phyloP scores from a whole-genome alignment of 2,797 vertebrate genomes.

The Nannoperca obscura region DNA sequence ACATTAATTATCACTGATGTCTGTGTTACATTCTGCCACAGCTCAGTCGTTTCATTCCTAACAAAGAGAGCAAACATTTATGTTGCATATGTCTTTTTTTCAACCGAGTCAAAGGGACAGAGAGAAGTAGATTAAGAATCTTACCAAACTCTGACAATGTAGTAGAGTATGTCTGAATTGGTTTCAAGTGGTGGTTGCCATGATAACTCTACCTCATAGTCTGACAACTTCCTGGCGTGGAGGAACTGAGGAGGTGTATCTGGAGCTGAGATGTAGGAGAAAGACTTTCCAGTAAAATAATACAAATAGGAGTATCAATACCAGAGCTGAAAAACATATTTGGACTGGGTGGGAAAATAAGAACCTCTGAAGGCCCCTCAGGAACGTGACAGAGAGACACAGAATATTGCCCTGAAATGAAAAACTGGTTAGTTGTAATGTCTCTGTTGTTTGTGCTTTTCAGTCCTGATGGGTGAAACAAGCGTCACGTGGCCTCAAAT shows the following conservation, averaged over 20 bases:
- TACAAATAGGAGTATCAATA: constrained; percentile 24
- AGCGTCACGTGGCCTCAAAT: constrained; percentile 16
- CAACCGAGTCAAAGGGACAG: background rate
- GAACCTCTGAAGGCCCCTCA: constrained; percentile 17
- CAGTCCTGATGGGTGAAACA: constrained; percentile 2
- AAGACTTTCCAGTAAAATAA: constrained; percentile 69
- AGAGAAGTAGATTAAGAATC: constrained; percentile 57
- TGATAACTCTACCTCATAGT: constrained; percentile 92
- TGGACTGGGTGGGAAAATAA: constrained; percentile 3
- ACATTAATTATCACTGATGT: constrained; percentile 89
- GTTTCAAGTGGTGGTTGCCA: constrained; percentile 92
- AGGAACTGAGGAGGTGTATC: constrained; percentile 92
- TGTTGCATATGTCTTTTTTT: background rate
- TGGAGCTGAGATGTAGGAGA: constrained; percentile 89
- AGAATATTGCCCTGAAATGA: constrained; percentile 55
- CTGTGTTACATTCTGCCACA: constrained; percentile 87
- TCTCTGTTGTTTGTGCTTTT: constrained; percentile 16
- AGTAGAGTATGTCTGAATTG: constrained; percentile 96
- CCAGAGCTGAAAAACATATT: constrained; percentile 31
- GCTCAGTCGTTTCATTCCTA: constrained; percentile 90
- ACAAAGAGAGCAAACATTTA: constrained; percentile 34
- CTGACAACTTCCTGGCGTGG: constrained; percentile 91
- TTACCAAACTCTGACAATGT: constrained; percentile 94
- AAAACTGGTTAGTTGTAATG: constrained; percentile 52
- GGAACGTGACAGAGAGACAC: constrained; percentile 16